These are phyloP conservation scores for Drepana arcuata DNA, from an alignment of 1,140 invertebrate genomes.

Conservation along the genomic window DNA sequence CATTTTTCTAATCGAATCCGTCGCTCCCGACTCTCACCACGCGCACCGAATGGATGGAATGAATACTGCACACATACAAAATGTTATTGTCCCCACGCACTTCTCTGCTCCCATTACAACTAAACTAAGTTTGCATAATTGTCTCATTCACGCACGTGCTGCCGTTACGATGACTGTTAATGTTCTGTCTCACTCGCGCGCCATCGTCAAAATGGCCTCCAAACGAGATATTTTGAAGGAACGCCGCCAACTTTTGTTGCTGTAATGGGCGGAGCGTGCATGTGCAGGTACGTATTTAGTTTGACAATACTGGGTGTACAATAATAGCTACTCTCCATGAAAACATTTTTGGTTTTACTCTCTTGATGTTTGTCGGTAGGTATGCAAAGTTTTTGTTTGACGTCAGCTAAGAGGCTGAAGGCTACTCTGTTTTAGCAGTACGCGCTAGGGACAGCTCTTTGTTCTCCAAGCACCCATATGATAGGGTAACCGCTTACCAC, in stretches of 20 bases:
- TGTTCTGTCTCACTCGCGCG: constrained; percentile 46
- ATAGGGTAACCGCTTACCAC: too few species aligned
- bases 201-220: constrained; percentile 69
- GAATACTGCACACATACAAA: constrained; percentile 23
- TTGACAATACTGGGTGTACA: constrained; percentile 5
- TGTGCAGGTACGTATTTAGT: constrained; percentile 41
- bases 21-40: too few species aligned
- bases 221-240: constrained; percentile 71
- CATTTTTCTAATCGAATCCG: too few species aligned
- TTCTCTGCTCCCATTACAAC: constrained; percentile 54
- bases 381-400: too few species aligned
- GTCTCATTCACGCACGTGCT: constrained; percentile 59
- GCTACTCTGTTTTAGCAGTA: too few species aligned
- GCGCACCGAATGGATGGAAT: too few species aligned
- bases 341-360: too few species aligned
- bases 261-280: constrained; percentile 67
- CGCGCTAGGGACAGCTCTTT: too few species aligned
- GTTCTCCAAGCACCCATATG: too few species aligned
- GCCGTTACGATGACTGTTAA: constrained; percentile 21
- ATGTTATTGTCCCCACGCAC: constrained; percentile 36
- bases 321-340: too few species aligned
- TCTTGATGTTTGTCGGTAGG: too few species aligned
- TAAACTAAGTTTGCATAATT: constrained; percentile 65
- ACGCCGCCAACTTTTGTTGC: constrained; percentile 65
- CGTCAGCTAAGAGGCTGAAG: too few species aligned